Percentiles rank a stretch among this genome's conserved stretches.
Evolutionary conservation across 1,140 invertebrate genomes (phyloP).

Genomic region (Lordiphosa collinella): DNA sequence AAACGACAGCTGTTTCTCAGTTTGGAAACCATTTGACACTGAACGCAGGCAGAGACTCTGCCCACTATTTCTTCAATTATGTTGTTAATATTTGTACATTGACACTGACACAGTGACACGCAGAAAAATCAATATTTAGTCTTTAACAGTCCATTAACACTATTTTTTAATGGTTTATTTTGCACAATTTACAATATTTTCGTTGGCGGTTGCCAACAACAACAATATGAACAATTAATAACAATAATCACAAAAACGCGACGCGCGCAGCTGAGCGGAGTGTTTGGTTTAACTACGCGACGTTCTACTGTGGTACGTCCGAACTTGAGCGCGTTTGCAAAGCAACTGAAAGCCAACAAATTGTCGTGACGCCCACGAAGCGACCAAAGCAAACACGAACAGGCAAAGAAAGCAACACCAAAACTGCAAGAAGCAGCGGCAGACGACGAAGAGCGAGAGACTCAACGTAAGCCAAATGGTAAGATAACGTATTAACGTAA

Average conservation of each 20-base stretch:
- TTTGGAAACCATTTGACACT: slow-evolving; percentile 62
- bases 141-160: slow-evolving; percentile 19
- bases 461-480: slow-evolving; percentile 14
- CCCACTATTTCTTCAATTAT: slow-evolving; percentile 13
- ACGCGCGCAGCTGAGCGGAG: slow-evolving; percentile 68
- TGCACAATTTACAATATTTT: slow-evolving; percentile 36
- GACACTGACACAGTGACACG: slow-evolving; percentile 72
- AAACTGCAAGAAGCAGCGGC: slow-evolving; percentile 28
- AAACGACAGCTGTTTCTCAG: slow-evolving; percentile 53
- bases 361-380: slow-evolving; percentile 48
- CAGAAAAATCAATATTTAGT: slow-evolving; percentile 39
- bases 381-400: slow-evolving; percentile 29
- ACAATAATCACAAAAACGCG: slow-evolving; percentile 30
- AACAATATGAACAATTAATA: slow-evolving; percentile 35
- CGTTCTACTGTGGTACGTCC: slow-evolving; percentile 23
- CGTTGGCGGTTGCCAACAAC: slow-evolving; percentile 61
- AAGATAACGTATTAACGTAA: slow-evolving; percentile 26
- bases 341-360: slow-evolving; percentile 57
- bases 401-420: slow-evolving; percentile 13
- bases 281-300: slow-evolving; percentile 17
- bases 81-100: slow-evolving; percentile 20
- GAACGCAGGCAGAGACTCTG: slow-evolving; percentile 29
- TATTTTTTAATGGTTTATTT: slow-evolving; percentile 19
- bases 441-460: slow-evolving; percentile 16
- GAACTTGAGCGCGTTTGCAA: slow-evolving; percentile 51